phyloP scores from a whole-genome alignment of 2,888 invertebrate species.

The Rutpela maculata region DNA sequence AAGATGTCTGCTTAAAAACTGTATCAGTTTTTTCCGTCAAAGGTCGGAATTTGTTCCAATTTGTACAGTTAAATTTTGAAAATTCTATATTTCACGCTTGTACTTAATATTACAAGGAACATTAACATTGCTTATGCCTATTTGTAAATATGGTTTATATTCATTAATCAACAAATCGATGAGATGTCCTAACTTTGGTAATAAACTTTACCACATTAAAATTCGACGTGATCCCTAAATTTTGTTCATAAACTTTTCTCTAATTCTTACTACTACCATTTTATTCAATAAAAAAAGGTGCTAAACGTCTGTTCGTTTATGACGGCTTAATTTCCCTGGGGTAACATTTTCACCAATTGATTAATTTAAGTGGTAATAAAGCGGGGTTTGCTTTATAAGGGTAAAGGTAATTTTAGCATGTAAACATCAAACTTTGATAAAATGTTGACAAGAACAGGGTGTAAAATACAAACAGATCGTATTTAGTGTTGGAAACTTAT shows the following conservation, averaged over 20 bases:
- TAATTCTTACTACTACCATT: constrained; percentile 11
- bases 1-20: too few species aligned
- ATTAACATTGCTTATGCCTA: too few species aligned
- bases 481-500: too few species aligned
- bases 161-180: too few species aligned
- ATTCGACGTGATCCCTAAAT: neutral
- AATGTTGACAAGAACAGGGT: constrained; percentile 3
- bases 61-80: too few species aligned
- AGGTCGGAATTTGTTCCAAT: too few species aligned
- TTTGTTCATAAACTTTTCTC: constrained; percentile 3
- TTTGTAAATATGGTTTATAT: too few species aligned
- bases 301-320: constrained; percentile 27
- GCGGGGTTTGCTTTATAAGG: constrained; percentile 16
- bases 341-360: constrained; percentile 21
- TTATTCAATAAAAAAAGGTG: constrained; percentile 33
- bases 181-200: neutral
- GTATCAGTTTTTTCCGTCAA: too few species aligned
- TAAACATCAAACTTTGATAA: constrained; percentile 23
- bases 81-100: too few species aligned
- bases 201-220: neutral
- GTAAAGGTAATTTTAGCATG: constrained; percentile 13
- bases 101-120: too few species aligned
- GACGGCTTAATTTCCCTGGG: constrained; percentile 26
- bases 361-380: constrained; percentile 30
- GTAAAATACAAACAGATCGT: too few species aligned